A percentile compares a stretch with the other conserved stretches of the same genome.
phyloP scores from a whole-genome alignment of 2,797 vertebrate genomes.

The Ptychadena robeensis region DNA sequence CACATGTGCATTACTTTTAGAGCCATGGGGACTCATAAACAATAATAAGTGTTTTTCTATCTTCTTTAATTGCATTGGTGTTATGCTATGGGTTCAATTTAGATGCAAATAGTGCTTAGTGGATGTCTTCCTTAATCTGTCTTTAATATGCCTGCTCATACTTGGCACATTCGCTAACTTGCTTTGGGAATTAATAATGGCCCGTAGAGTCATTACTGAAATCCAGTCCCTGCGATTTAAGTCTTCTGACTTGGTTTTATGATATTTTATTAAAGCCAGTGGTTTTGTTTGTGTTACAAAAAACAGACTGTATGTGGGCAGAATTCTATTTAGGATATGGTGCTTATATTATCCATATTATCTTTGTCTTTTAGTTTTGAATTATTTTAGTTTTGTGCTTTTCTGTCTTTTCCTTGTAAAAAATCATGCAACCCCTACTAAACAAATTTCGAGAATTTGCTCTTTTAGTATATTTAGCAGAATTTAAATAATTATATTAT shows the following conservation, averaged over 20 bases:
- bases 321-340: background rate
- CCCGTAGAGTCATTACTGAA: background rate
- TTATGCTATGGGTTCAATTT: background rate
- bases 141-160: background rate
- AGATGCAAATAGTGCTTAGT: background rate
- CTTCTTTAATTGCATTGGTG: background rate
- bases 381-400: background rate
- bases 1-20: background rate
- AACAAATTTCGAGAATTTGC: no score
- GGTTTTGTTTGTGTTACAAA: background rate
- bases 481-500: no score
- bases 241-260: background rate
- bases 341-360: background rate
- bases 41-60: slow-evolving; percentile 1
- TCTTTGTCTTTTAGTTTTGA: background rate
- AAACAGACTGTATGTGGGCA: background rate
- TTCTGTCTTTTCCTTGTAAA: background rate
- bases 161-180: background rate
- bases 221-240: background rate
- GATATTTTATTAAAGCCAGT: background rate
- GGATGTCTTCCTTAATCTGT: background rate
- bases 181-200: background rate
- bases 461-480: no score
- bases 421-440: no score
- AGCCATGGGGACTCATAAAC: background rate